A percentile compares a stretch with the other conserved stretches of the same genome.
Conservation (phyloP, 2,797 vertebrate species). For the Paedocypris micromegethes region DNA sequence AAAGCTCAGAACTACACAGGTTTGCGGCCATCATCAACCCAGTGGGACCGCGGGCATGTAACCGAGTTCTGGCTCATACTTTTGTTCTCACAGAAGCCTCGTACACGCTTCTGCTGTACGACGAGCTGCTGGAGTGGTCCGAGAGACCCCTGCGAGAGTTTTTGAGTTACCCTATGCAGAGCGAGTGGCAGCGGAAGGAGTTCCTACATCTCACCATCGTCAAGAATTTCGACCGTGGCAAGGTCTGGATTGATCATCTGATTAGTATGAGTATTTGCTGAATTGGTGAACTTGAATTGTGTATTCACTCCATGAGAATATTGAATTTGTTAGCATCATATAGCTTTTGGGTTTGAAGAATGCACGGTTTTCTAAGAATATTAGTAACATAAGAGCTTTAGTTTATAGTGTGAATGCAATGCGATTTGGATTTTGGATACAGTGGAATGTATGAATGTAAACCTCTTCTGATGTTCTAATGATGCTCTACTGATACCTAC, state of each 20-base stretch:
- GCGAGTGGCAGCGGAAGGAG: slow-evolving; percentile 98
- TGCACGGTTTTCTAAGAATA: too few species aligned
- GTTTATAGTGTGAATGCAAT: too few species aligned
- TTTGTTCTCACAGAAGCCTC: slow-evolving; percentile 79
- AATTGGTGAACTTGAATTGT: too few species aligned
- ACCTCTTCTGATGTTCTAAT: background rate
- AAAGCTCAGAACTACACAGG: slow-evolving; percentile 99
- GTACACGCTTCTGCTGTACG: slow-evolving; percentile 90
- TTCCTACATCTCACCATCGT: slow-evolving; percentile 92
- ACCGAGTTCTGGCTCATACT: background rate
- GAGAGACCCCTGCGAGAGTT: slow-evolving; percentile 92
- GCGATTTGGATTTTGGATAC: too few species aligned
- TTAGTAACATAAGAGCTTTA: too few species aligned
- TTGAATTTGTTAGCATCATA: too few species aligned
- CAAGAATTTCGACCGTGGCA: slow-evolving; percentile 96
- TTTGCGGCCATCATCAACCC: slow-evolving; percentile 50
- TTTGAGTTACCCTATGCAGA: slow-evolving; percentile 96
- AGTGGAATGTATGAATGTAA: too few species aligned
- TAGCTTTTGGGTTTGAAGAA: too few species aligned
- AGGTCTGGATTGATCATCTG: slow-evolving; percentile 63
- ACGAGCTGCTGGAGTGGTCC: slow-evolving; percentile 94
- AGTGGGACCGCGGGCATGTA: too few species aligned
- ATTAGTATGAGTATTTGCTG: too few species aligned
- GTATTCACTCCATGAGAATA: too few species aligned
- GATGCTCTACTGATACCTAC: slow-evolving; percentile 55